These are phyloP conservation scores for Cantharis rustica DNA, from an alignment of 2,888 invertebrate species.

Conservation along the genomic window DNA sequence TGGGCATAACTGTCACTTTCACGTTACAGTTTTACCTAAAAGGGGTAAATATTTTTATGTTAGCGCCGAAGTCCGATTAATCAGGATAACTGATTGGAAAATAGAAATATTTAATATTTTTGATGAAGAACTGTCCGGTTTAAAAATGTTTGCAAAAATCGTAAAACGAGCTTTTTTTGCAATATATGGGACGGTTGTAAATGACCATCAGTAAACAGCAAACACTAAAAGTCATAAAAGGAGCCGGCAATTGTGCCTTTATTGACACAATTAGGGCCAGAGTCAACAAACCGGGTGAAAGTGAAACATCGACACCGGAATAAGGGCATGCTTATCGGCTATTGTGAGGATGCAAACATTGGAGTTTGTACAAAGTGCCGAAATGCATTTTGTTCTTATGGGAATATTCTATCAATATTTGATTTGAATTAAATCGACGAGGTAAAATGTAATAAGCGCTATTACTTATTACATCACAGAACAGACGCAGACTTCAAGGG, in stretches of 20 bases:
- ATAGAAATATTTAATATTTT: background rate
- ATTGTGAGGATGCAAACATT: conserved; percentile 15
- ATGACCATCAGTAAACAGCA: conserved; percentile 57
- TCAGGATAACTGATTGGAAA: background rate
- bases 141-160: background rate
- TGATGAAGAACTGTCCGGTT: background rate
- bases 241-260: conserved; percentile 32
- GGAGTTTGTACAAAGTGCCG: background rate
- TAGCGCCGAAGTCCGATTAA: background rate
- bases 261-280: conserved; percentile 35
- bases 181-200: conserved; percentile 55
- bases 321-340: conserved; percentile 15
- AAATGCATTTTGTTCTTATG: background rate
- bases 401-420: background rate
- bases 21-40: background rate
- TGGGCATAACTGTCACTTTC: conserved; percentile 1
- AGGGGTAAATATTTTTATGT: background rate
- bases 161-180: background rate
- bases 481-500: too few relatives aligned
- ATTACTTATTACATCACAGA: too few relatives aligned
- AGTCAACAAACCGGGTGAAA: conserved; percentile 33
- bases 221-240: conserved; percentile 28
- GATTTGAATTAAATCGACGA: conserved; percentile 50
- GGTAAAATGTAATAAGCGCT: conserved; percentile 60
- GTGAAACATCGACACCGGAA: conserved; percentile 16